Evolutionary conservation across 2,113 vertebrate genomes (phyloP), one percentile per base, ranked within the genome.

Genomic region (Salvator merianae): DNA sequence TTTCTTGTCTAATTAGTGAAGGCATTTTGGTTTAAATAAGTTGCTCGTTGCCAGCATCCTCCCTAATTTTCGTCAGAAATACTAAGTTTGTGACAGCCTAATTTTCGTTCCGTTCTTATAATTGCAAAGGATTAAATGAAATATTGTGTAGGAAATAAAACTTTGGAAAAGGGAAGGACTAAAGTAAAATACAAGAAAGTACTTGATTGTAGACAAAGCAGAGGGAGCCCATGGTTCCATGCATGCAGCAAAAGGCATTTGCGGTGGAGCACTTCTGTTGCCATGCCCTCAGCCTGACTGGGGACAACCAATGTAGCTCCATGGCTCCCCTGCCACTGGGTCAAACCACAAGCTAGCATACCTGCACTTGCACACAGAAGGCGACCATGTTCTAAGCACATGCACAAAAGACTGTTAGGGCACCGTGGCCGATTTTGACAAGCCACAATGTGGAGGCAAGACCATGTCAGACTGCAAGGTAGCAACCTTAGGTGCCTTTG

Each of bases 1-100:
- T 77, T 77, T 38, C 79, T 82, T 86, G 85, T 77, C 79, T 86
- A 75, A 82, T 82, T 86, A 86, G 79, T 82, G 53, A 77, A 77
- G 53, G 79, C 38, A 77, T 82, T 82, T 86, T 47, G 26, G 73
- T 86, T 86, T 82, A 81, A 86, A 77, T 50, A 73, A 79, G 63
- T 86, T 86, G 73, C 79, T 71, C 74, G 24, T 81, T 82, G 85
- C 50, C 65, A 86, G 53, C 36, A 70, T 77, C 24, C 73, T 86
- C 66, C 68, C 65, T 73, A 77, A 70, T 77, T 77, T 79, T 77
- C 63, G 36, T 62, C 79, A 76, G 68, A 77, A 86, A 70, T 86
- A 53, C 66, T 70, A 76, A 76, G 47, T 77, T 86, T 81, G 73
- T 68, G 73, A 76, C 65, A 86, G 79, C 82, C 59, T 80, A 84